Evolutionary conservation across 2,888 invertebrate genomes (phyloP).

Genomic region (Drosophila differens): DNA sequence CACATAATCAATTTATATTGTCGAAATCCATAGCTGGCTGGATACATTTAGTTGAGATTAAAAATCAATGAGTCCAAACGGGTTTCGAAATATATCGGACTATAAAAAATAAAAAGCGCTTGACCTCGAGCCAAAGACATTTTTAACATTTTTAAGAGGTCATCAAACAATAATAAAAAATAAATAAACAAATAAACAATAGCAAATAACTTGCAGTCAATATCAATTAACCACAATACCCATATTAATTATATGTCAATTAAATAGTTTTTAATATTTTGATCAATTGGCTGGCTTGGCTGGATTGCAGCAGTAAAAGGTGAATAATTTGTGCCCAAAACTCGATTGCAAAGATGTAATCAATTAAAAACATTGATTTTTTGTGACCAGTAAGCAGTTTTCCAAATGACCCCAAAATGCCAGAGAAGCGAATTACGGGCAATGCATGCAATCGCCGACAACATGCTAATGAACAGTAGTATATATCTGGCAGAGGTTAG

Average conservation of each 20-base stretch:
- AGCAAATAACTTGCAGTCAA: neutral
- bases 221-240: neutral
- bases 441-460: slow-evolving; percentile 32
- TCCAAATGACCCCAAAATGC: slow-evolving; percentile 38
- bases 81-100: neutral
- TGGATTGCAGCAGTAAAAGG: too few species aligned
- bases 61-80: neutral
- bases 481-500: slow-evolving; percentile 28
- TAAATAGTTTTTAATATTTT: neutral
- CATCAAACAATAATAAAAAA: neutral
- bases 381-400: slow-evolving; percentile 1
- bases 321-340: neutral
- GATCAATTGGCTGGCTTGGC: neutral
- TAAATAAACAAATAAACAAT: neutral
- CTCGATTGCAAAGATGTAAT: neutral
- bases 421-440: slow-evolving; percentile 49
- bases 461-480: slow-evolving; percentile 51
- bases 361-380: neutral
- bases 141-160: neutral
- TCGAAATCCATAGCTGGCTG: neutral
- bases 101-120: neutral
- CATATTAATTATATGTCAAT: neutral
- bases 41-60: neutral
- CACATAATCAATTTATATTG: neutral
- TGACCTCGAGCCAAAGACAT: neutral